Conservation (phyloP, 2,797 vertebrate genomes). For the Strix occidentalis region DNA sequence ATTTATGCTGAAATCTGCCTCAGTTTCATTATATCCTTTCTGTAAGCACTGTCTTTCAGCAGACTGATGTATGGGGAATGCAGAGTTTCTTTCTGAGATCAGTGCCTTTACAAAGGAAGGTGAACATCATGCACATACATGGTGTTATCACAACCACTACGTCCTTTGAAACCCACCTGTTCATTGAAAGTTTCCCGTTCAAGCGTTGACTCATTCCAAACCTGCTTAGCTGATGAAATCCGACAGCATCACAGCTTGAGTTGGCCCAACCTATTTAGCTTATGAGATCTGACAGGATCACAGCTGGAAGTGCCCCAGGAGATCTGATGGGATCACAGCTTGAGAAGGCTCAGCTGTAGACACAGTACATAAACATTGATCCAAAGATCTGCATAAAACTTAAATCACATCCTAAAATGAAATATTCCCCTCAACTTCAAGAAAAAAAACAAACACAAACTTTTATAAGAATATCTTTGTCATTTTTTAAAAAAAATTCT, state of each 20-base stretch:
- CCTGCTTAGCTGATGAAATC: constrained; percentile 34
- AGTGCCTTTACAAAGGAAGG: neutral
- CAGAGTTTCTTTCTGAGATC: neutral
- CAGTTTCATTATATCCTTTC: neutral
- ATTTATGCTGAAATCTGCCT: neutral
- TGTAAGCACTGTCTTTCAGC: neutral
- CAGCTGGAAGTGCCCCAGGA: constrained; percentile 53
- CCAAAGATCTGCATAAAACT: neutral
- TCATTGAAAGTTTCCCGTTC: neutral
- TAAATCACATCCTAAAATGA: neutral
- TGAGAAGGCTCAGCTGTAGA: constrained; percentile 12
- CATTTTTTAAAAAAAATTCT: neutral
- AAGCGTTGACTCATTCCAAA: neutral
- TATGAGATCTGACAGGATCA: constrained; percentile 60
- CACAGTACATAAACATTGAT: neutral
- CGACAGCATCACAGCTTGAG: constrained; percentile 44
- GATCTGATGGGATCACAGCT: constrained; percentile 65
- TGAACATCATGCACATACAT: neutral
- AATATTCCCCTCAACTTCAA: neutral
- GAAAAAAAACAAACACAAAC: neutral
- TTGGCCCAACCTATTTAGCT: constrained; percentile 41
- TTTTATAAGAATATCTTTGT: neutral
- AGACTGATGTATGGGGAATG: rapidly evolving
- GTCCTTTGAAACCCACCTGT: neutral
- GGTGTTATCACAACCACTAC: neutral